Evolutionary conservation across 2,888 invertebrate genomes (phyloP).

Genomic region (Aphodius sticticus): DNA sequence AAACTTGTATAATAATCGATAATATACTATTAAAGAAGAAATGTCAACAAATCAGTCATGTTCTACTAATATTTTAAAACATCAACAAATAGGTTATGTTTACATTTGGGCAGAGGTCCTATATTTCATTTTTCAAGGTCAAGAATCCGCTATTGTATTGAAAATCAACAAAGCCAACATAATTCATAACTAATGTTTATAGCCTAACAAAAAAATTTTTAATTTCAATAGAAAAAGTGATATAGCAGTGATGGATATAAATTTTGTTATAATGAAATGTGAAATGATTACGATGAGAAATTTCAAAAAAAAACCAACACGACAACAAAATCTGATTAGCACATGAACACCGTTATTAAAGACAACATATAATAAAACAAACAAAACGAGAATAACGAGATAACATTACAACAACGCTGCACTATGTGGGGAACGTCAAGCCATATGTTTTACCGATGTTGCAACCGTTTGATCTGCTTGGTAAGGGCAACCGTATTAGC

Average conservation of each 20-base stretch:
- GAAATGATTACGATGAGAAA: neutral
- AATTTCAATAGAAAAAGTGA: too few relatives aligned
- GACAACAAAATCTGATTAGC: constrained; percentile 7
- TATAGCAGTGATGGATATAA: neutral
- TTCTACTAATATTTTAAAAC: too few relatives aligned
- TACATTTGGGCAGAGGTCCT: too few relatives aligned
- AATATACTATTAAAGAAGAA: too few relatives aligned
- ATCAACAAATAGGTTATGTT: too few relatives aligned
- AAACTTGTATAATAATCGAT: too few relatives aligned
- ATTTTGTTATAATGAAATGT: neutral
- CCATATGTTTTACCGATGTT: constrained; percentile 36
- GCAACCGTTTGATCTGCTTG: constrained; percentile 50
- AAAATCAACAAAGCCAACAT: too few relatives aligned
- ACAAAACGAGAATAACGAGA: constrained; percentile 7
- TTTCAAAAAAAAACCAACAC: neutral
- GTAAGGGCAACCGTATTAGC: constrained; percentile 50
- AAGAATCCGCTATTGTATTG: too few relatives aligned
- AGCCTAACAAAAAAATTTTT: too few relatives aligned
- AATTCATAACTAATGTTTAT: too few relatives aligned
- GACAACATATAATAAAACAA: constrained; percentile 26
- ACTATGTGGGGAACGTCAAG: constrained; percentile 23
- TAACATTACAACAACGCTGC: constrained; percentile 45
- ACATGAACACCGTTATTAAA: neutral
- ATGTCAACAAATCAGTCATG: too few relatives aligned
- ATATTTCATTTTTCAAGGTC: too few relatives aligned